Evolutionary conservation across 1,140 invertebrate genomes (phyloP), one percentile per base, ranked within the genome.

Genomic region (Lanistes nyassanus): DNA sequence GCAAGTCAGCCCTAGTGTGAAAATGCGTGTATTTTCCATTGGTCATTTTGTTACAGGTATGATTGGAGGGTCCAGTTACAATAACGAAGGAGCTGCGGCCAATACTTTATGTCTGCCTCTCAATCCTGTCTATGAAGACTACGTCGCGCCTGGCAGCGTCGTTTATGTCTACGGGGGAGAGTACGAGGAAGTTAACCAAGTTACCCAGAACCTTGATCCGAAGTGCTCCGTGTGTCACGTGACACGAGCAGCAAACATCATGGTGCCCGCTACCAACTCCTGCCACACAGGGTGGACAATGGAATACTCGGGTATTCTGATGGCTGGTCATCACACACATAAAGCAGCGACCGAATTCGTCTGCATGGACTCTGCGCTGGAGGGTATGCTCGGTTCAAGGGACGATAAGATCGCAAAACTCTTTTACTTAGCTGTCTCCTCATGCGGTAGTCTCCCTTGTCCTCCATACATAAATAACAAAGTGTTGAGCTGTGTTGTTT

Each of bases 211-310:
- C 56, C 1, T 26, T 2, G 4, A 60, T 23, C n/a, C 29, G 13
- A 3, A 2, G 23, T 60, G 56, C 6, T 11, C 56, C 29, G 56
- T 60, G 56, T 60, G 56, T 31, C n/a, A 9, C 29, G 26, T 13
- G 21, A 31, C 11, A 23, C 29, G 29, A 13, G 36, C 64, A 5
- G 36, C 36, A 0, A 66, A 11, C 64, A 1, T 80, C 29, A 82
- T 81, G 79, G 71, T 82, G 11, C 82, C 82, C 21, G 82, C 78
- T 47, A 64, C 58, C 13, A 78, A 70, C 31, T 34, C 34, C 11
- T 82, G 82, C 65, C 74, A 71, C 26, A 5, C 75, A n/a, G 79
- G 79, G 3, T 84, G 82, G 82, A 79, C 56, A 5, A 13, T 62
- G 42, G 76, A 81, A 42, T 84, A 66, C 29, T 31, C 64, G 26